These are phyloP conservation scores for Hymenopus coronatus DNA, from an alignment of 2,888 invertebrate species.

Conservation along the genomic window DNA sequence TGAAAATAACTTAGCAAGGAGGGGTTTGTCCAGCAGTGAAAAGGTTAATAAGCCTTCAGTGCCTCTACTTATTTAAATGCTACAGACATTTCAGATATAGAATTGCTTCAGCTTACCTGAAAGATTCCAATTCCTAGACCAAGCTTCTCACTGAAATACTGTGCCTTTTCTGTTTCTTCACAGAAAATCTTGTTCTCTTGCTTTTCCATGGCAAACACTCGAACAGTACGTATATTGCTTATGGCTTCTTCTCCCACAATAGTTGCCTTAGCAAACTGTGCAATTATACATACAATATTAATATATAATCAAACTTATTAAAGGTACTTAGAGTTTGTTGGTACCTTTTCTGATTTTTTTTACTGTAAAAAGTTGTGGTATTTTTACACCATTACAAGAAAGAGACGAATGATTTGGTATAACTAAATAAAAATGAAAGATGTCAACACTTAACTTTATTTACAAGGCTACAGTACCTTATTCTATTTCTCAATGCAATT, in stretches of 20 bases:
- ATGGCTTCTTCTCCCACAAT: conserved; percentile 91
- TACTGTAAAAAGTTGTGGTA: background rate
- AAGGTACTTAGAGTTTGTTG: background rate
- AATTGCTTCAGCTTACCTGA: conserved; percentile 46
- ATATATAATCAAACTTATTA: background rate
- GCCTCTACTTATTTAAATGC: too few relatives aligned
- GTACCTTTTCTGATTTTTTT: background rate
- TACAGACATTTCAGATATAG: too few relatives aligned
- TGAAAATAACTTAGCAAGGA: too few relatives aligned
- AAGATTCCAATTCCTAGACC: conserved; percentile 91
- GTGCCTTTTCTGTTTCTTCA: conserved; percentile 70
- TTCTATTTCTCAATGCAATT: too few relatives aligned
- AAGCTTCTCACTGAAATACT: conserved; percentile 69
- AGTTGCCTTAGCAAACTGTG: conserved; percentile 77
- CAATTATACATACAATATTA: conserved; percentile 18
- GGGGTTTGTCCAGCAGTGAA: too few relatives aligned
- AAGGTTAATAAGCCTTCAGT: too few relatives aligned
- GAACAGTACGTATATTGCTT: conserved; percentile 88
- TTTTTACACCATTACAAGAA: background rate
- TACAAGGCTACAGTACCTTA: too few relatives aligned
- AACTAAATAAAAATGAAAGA: too few relatives aligned
- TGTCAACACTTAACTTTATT: too few relatives aligned
- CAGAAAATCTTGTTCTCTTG: conserved; percentile 71
- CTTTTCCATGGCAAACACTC: conserved; percentile 91
- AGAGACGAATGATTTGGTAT: too few relatives aligned